These are phyloP conservation scores for Macroglossus sobrinus DNA, from an alignment of 2,113 vertebrate species.

Conservation along the genomic window DNA sequence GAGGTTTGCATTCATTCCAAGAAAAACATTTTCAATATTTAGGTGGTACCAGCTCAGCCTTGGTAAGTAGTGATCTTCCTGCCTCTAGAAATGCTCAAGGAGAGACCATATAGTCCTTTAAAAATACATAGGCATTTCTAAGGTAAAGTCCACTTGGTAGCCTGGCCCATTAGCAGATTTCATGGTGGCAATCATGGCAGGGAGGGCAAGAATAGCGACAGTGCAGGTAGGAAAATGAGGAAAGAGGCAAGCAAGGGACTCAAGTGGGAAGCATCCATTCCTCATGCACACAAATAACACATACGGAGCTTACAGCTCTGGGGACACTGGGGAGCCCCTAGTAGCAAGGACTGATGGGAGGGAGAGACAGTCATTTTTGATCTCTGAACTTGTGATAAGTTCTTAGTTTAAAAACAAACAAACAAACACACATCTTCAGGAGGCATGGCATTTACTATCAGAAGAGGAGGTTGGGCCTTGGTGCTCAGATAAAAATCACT, in stretches of 20 bases:
- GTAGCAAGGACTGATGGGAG: neutral
- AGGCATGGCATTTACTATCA: neutral
- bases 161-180: neutral
- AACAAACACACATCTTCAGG: slow-evolving; percentile 50
- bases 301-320: neutral
- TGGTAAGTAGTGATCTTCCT: neutral
- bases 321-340: neutral
- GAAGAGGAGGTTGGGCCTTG: slow-evolving; percentile 2
- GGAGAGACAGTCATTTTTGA: slow-evolving; percentile 42
- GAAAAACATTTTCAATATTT: slow-evolving; percentile 23
- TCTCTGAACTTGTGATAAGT: neutral
- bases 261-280: neutral
- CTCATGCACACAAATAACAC: neutral
- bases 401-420: slow-evolving; percentile 48
- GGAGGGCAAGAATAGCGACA: neutral
- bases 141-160: slow-evolving; percentile 11
- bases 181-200: neutral
- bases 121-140: slow-evolving; percentile 39
- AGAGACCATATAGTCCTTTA: neutral
- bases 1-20: neutral
- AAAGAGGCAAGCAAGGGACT: neutral
- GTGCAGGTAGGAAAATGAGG: neutral
- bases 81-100: slow-evolving; percentile 27
- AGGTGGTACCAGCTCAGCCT: neutral
- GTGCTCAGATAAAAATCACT: slow-evolving; percentile 23